Evolutionary conservation across 2,888 invertebrate species (phyloP).

Genomic region (Ypsolopha scabrella): DNA sequence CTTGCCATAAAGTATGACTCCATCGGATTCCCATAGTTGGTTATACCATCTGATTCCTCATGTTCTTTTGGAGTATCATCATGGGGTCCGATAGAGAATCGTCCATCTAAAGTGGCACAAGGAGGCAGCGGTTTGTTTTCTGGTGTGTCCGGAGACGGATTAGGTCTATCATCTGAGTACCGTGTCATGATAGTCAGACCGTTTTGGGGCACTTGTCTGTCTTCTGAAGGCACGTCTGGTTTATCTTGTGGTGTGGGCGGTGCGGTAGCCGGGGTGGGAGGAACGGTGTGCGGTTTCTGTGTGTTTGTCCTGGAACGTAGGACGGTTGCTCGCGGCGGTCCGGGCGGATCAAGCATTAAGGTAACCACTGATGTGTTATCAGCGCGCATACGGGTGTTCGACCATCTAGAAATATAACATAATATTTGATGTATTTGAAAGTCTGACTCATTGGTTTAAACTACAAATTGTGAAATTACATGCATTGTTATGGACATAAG

Average conservation of each 20-base stretch:
- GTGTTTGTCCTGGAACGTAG: conserved; percentile 46
- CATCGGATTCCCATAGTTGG: conserved; percentile 59
- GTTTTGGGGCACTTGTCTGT: conserved; percentile 40
- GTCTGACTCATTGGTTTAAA: no score
- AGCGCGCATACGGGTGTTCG: conserved; percentile 86
- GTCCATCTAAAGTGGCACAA: conserved; percentile 40
- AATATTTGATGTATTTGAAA: not conserved
- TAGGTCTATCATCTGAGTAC: conserved; percentile 48
- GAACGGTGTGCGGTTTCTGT: conserved; percentile 16
- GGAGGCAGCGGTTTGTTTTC: conserved; percentile 35
- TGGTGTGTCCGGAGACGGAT: conserved; percentile 19
- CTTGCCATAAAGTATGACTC: conserved; percentile 63
- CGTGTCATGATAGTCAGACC: conserved; percentile 62
- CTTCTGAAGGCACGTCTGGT: conserved; percentile 16
- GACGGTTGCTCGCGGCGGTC: conserved; percentile 79
- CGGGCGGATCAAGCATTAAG: conserved; percentile 91
- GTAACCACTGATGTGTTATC: conserved; percentile 96
- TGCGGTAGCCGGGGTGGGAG: conserved; percentile 13
- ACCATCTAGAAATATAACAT: conserved; percentile 73
- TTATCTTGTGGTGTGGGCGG: conserved; percentile 12
- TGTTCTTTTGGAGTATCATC: conserved; percentile 12
- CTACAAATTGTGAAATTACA: no score
- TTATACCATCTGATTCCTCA: conserved; percentile 22
- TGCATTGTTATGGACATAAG: no score
- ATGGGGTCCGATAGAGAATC: conserved; percentile 19